Percentiles rank a stretch among this genome's conserved stretches.
Conservation (phyloP, 2,797 vertebrate genomes). For the Acanthornis magna region DNA sequence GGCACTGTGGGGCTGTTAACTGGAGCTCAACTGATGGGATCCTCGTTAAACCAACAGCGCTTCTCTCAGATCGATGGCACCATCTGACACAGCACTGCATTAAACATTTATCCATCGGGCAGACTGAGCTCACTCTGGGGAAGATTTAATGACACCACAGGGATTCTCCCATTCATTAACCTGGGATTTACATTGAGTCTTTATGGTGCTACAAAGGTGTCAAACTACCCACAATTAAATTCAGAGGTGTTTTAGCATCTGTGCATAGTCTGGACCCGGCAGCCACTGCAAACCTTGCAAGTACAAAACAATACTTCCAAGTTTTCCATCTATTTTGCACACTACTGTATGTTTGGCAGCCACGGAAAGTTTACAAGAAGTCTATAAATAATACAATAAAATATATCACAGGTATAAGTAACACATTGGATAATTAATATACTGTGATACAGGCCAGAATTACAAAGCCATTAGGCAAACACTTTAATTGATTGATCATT, state of each 20-base stretch:
- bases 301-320: background rate
- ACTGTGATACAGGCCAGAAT: background rate
- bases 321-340: background rate
- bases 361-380: background rate
- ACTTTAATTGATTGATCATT: background rate
- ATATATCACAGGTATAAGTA: background rate
- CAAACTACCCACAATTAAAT: background rate
- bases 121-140: background rate
- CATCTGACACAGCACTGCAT: background rate
- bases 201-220: background rate
- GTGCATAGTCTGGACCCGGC: background rate
- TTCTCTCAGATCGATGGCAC: constrained; percentile 16
- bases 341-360: background rate
- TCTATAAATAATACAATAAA: background rate
- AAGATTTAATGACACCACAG: constrained; percentile 26
- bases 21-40: background rate
- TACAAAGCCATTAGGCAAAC: background rate
- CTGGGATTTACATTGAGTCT: background rate
- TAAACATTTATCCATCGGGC: constrained; percentile 41
- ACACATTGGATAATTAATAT: background rate
- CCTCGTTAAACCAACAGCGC: background rate
- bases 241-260: background rate
- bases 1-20: background rate
- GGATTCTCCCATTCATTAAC: constrained; percentile 39
- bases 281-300: background rate